A percentile compares a stretch with the other conserved stretches of the same genome.
phyloP scores from a whole-genome alignment of 2,113 vertebrate genomes.

The Catharus fuscescens region DNA sequence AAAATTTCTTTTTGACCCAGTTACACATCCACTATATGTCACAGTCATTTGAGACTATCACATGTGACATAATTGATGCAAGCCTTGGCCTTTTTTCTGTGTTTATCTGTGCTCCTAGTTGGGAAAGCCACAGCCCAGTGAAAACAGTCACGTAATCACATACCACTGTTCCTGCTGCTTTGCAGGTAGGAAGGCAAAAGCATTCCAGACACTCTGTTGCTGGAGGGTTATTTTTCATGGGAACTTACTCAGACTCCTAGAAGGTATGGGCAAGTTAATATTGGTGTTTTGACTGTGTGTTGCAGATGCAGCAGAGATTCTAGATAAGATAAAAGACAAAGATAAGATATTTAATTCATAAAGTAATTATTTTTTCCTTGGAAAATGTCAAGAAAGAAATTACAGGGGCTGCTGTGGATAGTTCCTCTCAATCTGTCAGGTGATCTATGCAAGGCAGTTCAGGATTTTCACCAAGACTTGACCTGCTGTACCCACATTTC shows the following conservation, averaged over 20 bases:
- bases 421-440: not conserved
- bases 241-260: not conserved
- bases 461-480: not conserved
- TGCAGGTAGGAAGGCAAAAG: not conserved
- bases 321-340: not conserved
- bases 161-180: not conserved
- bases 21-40: not conserved
- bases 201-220: not conserved
- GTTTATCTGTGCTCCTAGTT: not conserved
- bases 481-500: not conserved
- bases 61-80: not conserved
- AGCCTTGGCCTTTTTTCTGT: not conserved
- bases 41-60: not conserved
- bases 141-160: not conserved
- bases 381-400: not conserved
- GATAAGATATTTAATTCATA: not conserved
- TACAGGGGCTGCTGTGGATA: not conserved
- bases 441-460: not conserved
- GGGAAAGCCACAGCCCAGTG: not conserved
- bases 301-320: not conserved
- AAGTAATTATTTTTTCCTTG: not conserved
- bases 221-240: not conserved
- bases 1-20: not conserved
- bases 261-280: not conserved
- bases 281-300: not conserved